Evolutionary conservation across 2,888 invertebrate species (phyloP), one percentile per base, ranked within the genome.

Genomic region (Carterocephalus palaemon): DNA sequence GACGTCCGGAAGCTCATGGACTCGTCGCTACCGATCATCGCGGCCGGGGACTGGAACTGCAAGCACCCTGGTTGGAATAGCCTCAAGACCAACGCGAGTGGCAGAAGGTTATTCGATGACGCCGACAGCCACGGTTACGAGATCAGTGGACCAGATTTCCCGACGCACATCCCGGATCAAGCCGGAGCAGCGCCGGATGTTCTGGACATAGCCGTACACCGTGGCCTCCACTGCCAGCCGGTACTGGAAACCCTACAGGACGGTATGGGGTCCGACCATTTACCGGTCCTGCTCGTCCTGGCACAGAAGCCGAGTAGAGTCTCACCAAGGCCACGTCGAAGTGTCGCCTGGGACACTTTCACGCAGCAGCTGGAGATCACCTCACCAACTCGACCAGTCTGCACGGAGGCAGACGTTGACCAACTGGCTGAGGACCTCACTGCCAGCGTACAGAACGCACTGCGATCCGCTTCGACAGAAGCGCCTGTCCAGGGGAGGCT

Each of bases 171-270:
- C 6, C 39, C 51, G 1, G 4, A 29, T 0, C 0, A n/a, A 1
- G 4, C 2, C 0, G 5, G 1, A 0, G 10, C 20, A n/a, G 0
- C 3, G 1, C 45, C 49, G 2, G 45, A 42, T 15, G 47, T 47
- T 3, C 23, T 53, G 0, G 55, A 53, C 28, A 2, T 55, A 1
- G 39, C 15, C 0, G 32, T 51, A 2, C 29, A 34, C 20, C 37
- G 24, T 1, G 37, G 39, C 4, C 6, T 47, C 1, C 8, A 23
- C 26, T 12, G 32, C 24, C 20, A 19, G 6, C 24, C 17, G 2
- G 0, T 0, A 0, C 3, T 33, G 0, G 32, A 28, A 6, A 13
- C 9, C 5, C 8, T 33, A 5, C 28, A 24, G 9, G 34, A 49
- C 16, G 34, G 23, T 10, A 9, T 47, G 28, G 23, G 29, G 8